These are phyloP conservation scores for human (Homo sapiens) DNA, from an alignment of 2,113 vertebrate genomes.

Conservation along the genomic window DNA sequence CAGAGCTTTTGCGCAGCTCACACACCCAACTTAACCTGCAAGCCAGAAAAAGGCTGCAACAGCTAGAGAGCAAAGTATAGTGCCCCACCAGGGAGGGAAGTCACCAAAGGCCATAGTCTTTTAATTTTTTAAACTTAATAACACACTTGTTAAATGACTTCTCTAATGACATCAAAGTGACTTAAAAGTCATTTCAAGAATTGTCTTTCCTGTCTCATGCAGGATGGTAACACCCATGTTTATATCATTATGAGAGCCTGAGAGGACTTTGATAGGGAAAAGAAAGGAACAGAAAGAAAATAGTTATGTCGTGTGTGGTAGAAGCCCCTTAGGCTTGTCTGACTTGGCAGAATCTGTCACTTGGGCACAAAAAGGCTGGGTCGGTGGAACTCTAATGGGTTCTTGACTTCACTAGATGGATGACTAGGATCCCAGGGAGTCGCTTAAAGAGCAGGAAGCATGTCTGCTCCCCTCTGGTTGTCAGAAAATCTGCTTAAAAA, in stretches of 20 bases:
- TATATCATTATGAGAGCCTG: not conserved
- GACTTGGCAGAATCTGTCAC: not conserved
- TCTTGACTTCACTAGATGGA: not conserved
- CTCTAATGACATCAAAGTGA: constrained; percentile 31
- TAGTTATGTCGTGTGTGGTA: not conserved
- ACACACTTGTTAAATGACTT: not conserved
- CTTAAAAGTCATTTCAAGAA: not conserved
- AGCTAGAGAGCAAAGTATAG: not conserved
- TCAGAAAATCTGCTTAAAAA: not conserved
- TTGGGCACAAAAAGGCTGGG: too few relatives aligned
- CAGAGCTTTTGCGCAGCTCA: not conserved
- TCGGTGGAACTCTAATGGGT: not conserved
- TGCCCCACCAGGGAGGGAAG: not conserved
- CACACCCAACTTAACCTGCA: not conserved
- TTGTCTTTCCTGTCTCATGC: not conserved
- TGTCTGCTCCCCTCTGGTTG: not conserved
- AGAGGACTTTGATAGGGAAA: not conserved
- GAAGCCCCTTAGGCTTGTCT: not conserved
- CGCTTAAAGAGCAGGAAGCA: not conserved
- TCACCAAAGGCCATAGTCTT: not conserved
- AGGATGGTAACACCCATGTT: not conserved
- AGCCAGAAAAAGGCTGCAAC: not conserved
- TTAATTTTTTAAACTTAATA: not conserved
- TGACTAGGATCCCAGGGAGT: not conserved
- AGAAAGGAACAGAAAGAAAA: not conserved